Evolutionary conservation across 2,113 vertebrate genomes (phyloP), one percentile per base, ranked within the genome.

Genomic region (Rhagologus leucostigma): DNA sequence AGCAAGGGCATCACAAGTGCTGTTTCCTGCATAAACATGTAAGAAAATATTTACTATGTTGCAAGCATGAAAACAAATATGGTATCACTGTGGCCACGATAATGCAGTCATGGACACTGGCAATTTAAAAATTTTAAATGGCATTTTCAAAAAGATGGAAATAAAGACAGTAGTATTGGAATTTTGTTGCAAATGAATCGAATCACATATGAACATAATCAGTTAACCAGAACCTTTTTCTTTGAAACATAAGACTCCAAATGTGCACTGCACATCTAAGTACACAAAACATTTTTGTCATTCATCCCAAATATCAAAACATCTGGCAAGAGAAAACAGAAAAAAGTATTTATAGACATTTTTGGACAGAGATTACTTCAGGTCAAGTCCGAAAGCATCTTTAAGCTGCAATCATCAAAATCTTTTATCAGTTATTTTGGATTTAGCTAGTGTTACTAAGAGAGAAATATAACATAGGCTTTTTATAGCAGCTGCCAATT

Each of bases 401-500:
- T 84, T 89, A 89, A 84, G 41, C 90, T 86, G 41, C 65, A 94
- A 82, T 94, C 90, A 82, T 37, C 44, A 57, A 64, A 94, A 92
- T 94, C 92, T 93, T 96, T 88, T 62, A 70, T 68, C 88, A 84
- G 92, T 94, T 96, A 81, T 74, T 95, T 83, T 89, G 80, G 76
- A 91, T 94, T 93, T 90, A 95, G 55, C 44, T 42, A 50, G 76
- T n/a, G 83, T 78, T 92, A 88, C 81, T 55, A 87, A 49, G 67
- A 87, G 49, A 93, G 29, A 94, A 95, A 81, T 76, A 75, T 19
- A 52, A 68, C 69, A 64, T 10, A 42, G 46, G 49, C 70, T 94
- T 96, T 97, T 93, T 92, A 79, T 65, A 96, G 88, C 76, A 75
- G 80, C 83, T 96, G 92, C 78, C 90, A 95, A 73, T 96, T 94